Conservation (phyloP, 2,797 vertebrate species). For the Helostoma temminkii region DNA sequence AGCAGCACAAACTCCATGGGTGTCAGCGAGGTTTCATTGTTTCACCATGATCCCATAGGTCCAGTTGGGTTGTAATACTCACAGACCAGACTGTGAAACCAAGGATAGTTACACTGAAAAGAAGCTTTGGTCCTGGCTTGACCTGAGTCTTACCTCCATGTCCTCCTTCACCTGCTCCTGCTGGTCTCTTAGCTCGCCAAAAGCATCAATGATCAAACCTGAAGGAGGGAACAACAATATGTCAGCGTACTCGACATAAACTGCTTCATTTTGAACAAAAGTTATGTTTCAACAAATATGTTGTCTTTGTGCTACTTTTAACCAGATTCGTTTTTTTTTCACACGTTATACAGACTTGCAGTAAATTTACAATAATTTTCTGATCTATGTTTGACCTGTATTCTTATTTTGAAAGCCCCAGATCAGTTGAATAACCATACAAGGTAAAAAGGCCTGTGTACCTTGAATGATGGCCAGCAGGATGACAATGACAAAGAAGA, state of each 20-base stretch:
- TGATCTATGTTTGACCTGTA: background rate
- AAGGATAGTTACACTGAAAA: no score
- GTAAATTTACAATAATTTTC: background rate
- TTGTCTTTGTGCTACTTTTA: no score
- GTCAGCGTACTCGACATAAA: background rate
- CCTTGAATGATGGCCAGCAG: constrained; percentile 99
- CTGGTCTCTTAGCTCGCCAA: constrained; percentile 98
- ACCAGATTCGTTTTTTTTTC: no score
- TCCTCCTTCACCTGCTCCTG: constrained; percentile 99
- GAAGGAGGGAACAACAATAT: constrained; percentile 6
- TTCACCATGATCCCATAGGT: no score
- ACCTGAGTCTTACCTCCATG: constrained; percentile 91
- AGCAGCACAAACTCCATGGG: no score
- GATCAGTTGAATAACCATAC: background rate
- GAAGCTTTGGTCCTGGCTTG: background rate
- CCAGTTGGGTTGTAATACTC: no score
- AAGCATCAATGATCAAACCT: constrained; percentile 99
- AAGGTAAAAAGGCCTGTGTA: constrained; percentile 48
- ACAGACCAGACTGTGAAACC: no score
- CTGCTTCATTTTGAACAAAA: no score
- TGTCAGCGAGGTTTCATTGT: no score
- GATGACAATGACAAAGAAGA: constrained; percentile 99
- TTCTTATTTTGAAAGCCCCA: background rate
- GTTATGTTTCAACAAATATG: no score
- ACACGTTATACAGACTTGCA: no score